Percentiles rank a stretch among this genome's conserved stretches.
These are phyloP conservation scores for Centropyge bicolor DNA, from an alignment of 2,797 vertebrate genomes.

Conservation along the genomic window DNA sequence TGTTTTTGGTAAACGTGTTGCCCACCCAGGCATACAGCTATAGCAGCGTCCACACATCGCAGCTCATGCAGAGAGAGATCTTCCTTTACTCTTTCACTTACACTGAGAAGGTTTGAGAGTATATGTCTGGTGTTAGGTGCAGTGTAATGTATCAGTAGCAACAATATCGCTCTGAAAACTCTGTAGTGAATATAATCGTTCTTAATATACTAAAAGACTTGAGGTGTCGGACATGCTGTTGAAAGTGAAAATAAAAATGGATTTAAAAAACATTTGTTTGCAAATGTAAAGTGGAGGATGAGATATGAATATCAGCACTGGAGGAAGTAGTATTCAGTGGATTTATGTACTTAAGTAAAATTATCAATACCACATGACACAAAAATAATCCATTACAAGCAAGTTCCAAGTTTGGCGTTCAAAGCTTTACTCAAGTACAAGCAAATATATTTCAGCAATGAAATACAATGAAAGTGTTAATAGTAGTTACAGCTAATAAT, in stretches of 20 bases:
- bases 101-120: conserved; percentile 17
- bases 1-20: conserved; percentile 37
- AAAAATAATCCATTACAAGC: neutral
- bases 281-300: neutral
- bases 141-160: neutral
- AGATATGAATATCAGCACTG: too few relatives aligned
- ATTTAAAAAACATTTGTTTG: neutral
- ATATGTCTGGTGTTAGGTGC: neutral
- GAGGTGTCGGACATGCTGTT: neutral
- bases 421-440: neutral
- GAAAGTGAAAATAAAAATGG: neutral
- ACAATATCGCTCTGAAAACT: neutral
- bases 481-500: neutral
- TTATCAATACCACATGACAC: too few relatives aligned
- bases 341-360: neutral
- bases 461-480: neutral
- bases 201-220: neutral
- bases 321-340: neutral
- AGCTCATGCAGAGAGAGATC: conserved; percentile 64
- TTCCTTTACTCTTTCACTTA: conserved; percentile 16
- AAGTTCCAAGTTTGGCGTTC: neutral
- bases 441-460: neutral
- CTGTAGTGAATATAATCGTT: too few relatives aligned
- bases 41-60: conserved; percentile 57
- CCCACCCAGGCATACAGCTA: conserved; percentile 34